phyloP scores from a whole-genome alignment of 2,797 vertebrate species.

The Phataginus tricuspis region DNA sequence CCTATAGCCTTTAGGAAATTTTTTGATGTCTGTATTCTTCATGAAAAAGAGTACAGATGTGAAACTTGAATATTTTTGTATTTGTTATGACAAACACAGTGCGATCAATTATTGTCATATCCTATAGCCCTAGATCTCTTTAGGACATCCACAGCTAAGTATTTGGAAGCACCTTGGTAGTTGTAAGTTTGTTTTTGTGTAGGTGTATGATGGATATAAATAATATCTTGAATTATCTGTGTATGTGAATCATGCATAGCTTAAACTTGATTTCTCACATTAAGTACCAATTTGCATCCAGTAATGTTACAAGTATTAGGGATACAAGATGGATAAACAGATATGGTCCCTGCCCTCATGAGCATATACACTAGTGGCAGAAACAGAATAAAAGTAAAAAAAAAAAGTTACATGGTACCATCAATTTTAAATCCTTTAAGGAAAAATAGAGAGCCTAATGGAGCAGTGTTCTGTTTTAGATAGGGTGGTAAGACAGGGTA shows the following conservation, averaged over 20 bases:
- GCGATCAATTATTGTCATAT: background rate
- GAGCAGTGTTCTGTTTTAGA: background rate
- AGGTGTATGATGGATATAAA: background rate
- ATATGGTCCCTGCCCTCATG: background rate
- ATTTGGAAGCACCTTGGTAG: background rate
- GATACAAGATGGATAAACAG: background rate
- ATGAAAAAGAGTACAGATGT: background rate
- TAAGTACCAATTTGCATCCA: background rate
- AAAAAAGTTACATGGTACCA: background rate
- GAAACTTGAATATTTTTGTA: background rate
- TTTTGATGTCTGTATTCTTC: background rate
- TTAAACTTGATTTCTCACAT: background rate
- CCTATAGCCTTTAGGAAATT: background rate
- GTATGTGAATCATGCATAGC: background rate
- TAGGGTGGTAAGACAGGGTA: background rate
- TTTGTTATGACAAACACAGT: background rate
- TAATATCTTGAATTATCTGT: slow-evolving; percentile 3
- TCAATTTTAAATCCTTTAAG: background rate
- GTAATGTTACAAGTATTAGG: background rate
- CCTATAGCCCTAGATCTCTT: background rate
- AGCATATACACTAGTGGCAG: background rate
- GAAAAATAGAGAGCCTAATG: background rate
- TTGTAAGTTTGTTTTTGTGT: background rate
- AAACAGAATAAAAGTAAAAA: background rate
- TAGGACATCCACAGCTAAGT: background rate